A percentile compares a stretch with the other conserved stretches of the same genome.
Evolutionary conservation across 2,113 vertebrate genomes (phyloP).

Genomic region (Montifringilla adamsi): DNA sequence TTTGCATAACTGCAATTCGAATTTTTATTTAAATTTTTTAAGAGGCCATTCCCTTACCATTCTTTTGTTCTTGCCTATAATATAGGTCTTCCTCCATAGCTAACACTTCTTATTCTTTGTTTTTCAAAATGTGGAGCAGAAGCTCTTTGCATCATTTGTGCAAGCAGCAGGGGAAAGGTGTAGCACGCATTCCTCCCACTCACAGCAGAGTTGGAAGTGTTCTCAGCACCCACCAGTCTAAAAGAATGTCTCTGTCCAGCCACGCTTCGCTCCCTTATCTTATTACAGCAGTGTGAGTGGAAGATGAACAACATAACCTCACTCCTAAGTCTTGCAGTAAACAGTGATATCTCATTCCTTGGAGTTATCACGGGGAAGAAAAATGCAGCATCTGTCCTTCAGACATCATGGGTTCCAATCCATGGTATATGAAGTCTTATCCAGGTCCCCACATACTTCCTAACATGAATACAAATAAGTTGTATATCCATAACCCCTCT

Average conservation of each 20-base stretch:
- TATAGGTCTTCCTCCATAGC: background rate
- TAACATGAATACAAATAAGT: background rate
- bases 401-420: background rate
- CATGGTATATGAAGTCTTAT: background rate
- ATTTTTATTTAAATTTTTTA: background rate
- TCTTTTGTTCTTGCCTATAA: background rate
- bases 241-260: background rate
- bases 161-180: background rate
- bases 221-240: background rate
- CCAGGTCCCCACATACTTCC: background rate
- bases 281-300: background rate
- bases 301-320: background rate
- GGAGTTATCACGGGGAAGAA: background rate
- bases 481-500: background rate
- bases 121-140: conserved; percentile 4
- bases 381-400: background rate
- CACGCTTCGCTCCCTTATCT: background rate
- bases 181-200: conserved; percentile 7
- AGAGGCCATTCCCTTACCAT: background rate
- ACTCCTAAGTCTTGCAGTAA: background rate
- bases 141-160: background rate
- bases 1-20: background rate
- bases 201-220: background rate
- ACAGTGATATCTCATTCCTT: background rate
- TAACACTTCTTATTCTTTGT: background rate